phyloP scores from a whole-genome alignment of 2,797 vertebrate genomes.

The Brotogeris chrysoptera region DNA sequence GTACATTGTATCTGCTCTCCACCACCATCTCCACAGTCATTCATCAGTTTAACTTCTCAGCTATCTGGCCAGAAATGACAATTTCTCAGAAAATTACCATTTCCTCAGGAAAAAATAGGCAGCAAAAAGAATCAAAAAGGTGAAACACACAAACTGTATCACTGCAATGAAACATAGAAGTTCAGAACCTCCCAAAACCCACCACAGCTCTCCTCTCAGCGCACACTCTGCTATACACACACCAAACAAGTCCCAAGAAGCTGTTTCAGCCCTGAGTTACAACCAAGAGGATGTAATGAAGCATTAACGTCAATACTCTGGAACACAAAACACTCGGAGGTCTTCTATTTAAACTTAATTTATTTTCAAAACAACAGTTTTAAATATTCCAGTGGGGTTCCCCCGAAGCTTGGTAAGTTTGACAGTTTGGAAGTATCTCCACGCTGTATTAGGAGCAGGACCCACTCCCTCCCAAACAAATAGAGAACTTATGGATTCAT shows the following conservation, averaged over 20 bases:
- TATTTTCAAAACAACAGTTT: background rate
- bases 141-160: background rate
- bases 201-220: background rate
- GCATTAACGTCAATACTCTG: background rate
- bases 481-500: rapidly evolving
- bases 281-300: background rate
- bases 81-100: background rate
- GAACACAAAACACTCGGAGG: background rate
- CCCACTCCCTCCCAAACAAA: background rate
- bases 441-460: rapidly evolving
- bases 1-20: background rate
- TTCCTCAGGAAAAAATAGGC: background rate
- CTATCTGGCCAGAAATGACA: background rate
- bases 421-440: background rate
- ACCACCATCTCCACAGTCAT: background rate
- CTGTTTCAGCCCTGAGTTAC: background rate
- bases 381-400: background rate
- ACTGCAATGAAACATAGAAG: background rate
- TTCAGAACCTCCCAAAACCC: background rate
- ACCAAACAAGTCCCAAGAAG: background rate
- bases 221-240: background rate
- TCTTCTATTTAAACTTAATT: background rate
- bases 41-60: background rate
- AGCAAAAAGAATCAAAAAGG: background rate
- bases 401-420: background rate